phyloP scores from a whole-genome alignment of 2,888 invertebrate genomes.

The Troglohyphantes excavatus region DNA sequence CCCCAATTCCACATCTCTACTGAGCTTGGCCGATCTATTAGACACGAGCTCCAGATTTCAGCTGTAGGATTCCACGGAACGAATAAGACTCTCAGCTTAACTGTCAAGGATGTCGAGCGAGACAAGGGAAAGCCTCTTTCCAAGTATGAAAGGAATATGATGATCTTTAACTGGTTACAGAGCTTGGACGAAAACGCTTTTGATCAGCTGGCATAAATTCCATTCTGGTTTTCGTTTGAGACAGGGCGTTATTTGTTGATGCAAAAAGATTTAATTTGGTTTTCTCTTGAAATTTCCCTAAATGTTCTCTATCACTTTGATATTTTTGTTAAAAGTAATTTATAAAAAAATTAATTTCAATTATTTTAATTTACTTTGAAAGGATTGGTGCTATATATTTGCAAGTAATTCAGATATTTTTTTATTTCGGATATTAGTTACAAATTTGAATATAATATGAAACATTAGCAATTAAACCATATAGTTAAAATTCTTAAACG shows the following conservation, averaged over 20 bases:
- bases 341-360: background rate
- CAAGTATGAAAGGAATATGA: conserved; percentile 96
- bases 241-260: background rate
- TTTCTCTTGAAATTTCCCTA: background rate
- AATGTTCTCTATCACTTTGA: too few species aligned
- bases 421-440: too few species aligned
- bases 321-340: background rate
- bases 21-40: conserved; percentile 70
- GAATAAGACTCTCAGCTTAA: conserved; percentile 84
- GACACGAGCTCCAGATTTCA: conserved; percentile 76
- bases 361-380: background rate
- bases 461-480: too few species aligned
- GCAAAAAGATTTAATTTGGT: background rate
- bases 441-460: too few species aligned
- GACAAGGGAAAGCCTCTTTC: conserved; percentile 92
- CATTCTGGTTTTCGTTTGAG: background rate
- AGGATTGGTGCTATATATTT: conserved; percentile 10
- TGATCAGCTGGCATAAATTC: conserved; percentile 73
- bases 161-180: conserved; percentile 97
- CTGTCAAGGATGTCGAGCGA: conserved; percentile 90
- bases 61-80: conserved; percentile 78
- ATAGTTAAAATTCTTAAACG: too few species aligned
- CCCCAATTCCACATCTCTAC: conserved; percentile 79
- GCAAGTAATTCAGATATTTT: too few species aligned
- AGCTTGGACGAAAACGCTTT: conserved; percentile 88